Evolutionary conservation across 2,113 vertebrate species (phyloP).

Genomic region (Carettochelys insculpta): DNA sequence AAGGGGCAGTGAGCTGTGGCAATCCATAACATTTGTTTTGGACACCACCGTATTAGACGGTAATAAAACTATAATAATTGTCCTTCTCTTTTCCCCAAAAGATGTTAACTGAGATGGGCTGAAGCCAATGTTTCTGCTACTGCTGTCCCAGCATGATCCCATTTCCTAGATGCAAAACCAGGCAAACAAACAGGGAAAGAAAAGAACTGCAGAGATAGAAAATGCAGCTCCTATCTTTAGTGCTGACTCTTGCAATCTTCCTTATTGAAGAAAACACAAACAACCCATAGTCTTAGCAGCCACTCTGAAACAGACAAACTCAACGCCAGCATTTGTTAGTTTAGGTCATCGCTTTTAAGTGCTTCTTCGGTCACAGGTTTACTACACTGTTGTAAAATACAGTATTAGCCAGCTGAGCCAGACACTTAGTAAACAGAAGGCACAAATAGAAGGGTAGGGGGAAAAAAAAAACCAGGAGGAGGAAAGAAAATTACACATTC

Average conservation of each 20-base stretch:
- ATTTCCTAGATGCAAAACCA: background rate
- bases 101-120: background rate
- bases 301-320: background rate
- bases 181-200: background rate
- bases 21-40: too few relatives aligned
- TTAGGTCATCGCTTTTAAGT: background rate
- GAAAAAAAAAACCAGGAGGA: too few relatives aligned
- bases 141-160: background rate
- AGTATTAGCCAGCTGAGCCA: background rate
- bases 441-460: background rate
- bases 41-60: too few relatives aligned
- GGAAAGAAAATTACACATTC: background rate
- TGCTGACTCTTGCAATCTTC: background rate
- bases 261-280: background rate
- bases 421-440: background rate
- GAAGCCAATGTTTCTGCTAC: background rate
- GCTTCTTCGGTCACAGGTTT: background rate
- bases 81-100: background rate
- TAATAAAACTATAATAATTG: background rate
- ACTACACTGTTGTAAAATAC: background rate
- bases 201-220: background rate
- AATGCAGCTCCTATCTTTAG: background rate
- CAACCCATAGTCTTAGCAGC: background rate
- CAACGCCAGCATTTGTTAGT: background rate
- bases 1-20: too few relatives aligned